Evolutionary conservation across 2,888 invertebrate genomes (phyloP), one percentile per base, ranked within the genome.

Genomic region (Monochamus alternatus): DNA sequence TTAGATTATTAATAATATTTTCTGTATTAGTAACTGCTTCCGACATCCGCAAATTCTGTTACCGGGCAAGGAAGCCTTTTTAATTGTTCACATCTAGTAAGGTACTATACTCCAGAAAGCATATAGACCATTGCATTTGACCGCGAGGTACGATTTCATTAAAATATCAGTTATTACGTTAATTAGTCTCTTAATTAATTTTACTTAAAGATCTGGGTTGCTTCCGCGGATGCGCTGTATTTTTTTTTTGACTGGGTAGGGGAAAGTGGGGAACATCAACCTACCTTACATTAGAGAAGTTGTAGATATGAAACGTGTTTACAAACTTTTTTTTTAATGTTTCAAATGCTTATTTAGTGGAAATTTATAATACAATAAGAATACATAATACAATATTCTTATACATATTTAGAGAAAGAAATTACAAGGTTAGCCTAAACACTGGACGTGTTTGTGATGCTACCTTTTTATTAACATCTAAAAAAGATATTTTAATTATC

Each of bases 81-180:
- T 69, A 60, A 59, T 74, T 71, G 73, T 63, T 73, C 67, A 67
- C 44, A 3, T 70, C 69, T 51, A 64, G 76, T 80, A 81, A 62
- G 78, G 76, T 77, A 79, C 79, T 68, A 75, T 80, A 78, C 73
- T 81, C 81, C 78, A 81, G 74, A 80, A 81, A 81, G 75, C 76
- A 81, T 81, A 76, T 81, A 81, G 81, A 81, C 81, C 81, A 80
- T 80, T 79, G 72, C 79, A 65, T 78, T 79, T 80, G 80, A 79
- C 79, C 79, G 79, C 75, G 74, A 43, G 55, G 58, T 55, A 14
- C 14, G 59, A 73, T 70, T 67, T 38, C 52, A 68, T 70, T 64
- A 76, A 69, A 60, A 74, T 73, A 66, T 70, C 44, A 74, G 59
- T 65, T 76, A 76, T 76, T 76, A 70, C 66, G 65, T 76, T 76